These are phyloP conservation scores for Psilopogon haemacephalus DNA, from an alignment of 2,113 vertebrate species.

Conservation along the genomic window DNA sequence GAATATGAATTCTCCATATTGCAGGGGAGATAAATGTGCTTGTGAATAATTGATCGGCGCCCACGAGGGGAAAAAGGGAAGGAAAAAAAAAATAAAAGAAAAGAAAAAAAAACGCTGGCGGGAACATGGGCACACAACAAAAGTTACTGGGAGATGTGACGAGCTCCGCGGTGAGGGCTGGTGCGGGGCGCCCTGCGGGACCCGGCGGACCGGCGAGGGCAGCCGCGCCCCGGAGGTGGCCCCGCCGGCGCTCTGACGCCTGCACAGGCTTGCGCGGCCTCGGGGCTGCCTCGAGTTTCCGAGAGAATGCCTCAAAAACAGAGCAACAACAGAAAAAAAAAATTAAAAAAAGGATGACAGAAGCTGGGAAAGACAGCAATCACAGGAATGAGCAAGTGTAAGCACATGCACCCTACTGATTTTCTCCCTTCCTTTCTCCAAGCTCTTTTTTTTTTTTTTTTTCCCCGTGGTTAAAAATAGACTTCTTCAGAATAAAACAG, in stretches of 20 bases:
- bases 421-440: neutral
- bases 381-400: neutral
- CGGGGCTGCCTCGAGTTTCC: neutral
- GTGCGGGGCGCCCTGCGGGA: neutral
- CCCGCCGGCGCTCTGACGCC: neutral
- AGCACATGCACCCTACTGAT: neutral
- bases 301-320: neutral
- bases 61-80: neutral
- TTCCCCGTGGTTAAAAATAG: neutral
- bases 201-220: too few relatives aligned
- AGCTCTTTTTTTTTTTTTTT: neutral
- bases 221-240: neutral
- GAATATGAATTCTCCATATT: slow-evolving; percentile 77
- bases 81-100: neutral
- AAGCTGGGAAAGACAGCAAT: neutral
- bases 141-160: neutral
- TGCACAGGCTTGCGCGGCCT: neutral
- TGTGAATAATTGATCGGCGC: slow-evolving; percentile 63
- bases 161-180: neutral
- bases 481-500: neutral
- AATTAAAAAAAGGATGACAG: neutral
- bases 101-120: neutral
- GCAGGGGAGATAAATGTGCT: slow-evolving; percentile 73
- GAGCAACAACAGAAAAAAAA: too few relatives aligned
- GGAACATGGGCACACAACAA: neutral